A percentile compares a stretch with the other conserved stretches of the same genome.
Conservation (phyloP, 2,797 vertebrate species). For the Mormyrops attenuatus region DNA sequence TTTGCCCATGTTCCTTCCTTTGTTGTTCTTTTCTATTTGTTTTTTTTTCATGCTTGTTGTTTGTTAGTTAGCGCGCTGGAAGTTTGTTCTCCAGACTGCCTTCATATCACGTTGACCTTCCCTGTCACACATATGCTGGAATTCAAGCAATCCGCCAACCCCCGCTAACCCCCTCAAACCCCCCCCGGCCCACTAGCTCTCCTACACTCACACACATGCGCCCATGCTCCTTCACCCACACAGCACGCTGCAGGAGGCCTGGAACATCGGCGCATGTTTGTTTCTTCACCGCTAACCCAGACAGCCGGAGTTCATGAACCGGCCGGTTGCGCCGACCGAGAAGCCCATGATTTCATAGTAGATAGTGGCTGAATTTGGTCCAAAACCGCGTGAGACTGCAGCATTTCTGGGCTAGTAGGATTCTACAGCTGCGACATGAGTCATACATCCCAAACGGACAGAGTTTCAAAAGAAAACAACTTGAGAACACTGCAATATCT, state of each 20-base stretch:
- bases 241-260: background rate
- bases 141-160: background rate
- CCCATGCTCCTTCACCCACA: background rate
- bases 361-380: background rate
- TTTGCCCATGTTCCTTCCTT: constrained; percentile 48
- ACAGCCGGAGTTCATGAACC: background rate
- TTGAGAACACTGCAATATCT: background rate
- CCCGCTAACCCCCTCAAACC: background rate
- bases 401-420: background rate
- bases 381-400: background rate
- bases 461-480: background rate
- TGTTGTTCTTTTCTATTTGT: constrained; percentile 51
- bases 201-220: background rate
- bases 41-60: constrained; percentile 55
- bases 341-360: background rate
- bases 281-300: background rate
- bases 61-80: constrained; percentile 22
- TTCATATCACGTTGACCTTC: background rate
- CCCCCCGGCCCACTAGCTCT: background rate
- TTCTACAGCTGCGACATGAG: constrained; percentile 8
- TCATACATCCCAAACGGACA: constrained; percentile 11
- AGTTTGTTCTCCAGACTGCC: constrained; percentile 22
- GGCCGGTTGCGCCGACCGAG: background rate
- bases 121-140: background rate
- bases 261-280: background rate